Percentiles rank a stretch among this genome's conserved stretches.
Evolutionary conservation across 2,888 invertebrate genomes (phyloP).

Genomic region (Molorchus minor): DNA sequence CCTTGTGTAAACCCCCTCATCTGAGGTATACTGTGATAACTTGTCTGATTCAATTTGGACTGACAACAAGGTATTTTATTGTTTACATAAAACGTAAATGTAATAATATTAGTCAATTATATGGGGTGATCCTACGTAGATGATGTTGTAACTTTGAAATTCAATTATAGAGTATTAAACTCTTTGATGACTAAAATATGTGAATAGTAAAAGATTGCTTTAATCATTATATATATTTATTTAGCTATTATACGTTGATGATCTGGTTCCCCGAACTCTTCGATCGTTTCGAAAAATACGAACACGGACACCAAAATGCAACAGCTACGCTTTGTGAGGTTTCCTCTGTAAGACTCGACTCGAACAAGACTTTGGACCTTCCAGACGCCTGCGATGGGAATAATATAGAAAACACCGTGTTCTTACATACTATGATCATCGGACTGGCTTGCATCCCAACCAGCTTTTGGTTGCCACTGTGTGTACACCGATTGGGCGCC

Average conservation of each 20-base stretch:
- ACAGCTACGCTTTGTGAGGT: slow-evolving; percentile 82
- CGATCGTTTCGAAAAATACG: slow-evolving; percentile 82
- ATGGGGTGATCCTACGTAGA: no score
- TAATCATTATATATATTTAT: slow-evolving; percentile 39
- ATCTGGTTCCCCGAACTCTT: slow-evolving; percentile 93
- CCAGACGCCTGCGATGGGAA: slow-evolving; percentile 72
- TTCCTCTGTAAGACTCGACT: slow-evolving; percentile 70
- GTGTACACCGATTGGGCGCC: slow-evolving; percentile 81
- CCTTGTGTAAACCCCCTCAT: slow-evolving; percentile 78
- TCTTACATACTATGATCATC: slow-evolving; percentile 79
- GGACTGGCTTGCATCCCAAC: slow-evolving; percentile 84
- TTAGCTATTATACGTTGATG: slow-evolving; percentile 89
- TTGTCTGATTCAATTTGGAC: slow-evolving; percentile 83
- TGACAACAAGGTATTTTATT: slow-evolving; percentile 72
- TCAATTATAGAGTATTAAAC: no score
- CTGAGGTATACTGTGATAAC: slow-evolving; percentile 78
- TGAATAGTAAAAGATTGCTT: no score
- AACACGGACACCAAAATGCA: slow-evolving; percentile 71
- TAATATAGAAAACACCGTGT: slow-evolving; percentile 74
- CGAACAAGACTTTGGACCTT: slow-evolving; percentile 51
- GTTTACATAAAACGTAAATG: not conserved
- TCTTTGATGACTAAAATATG: no score
- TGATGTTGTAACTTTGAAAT: no score
- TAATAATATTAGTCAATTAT: no score
- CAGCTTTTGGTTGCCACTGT: slow-evolving; percentile 80